These are phyloP conservation scores for Cataglyphis hispanica DNA, from an alignment of 1,140 invertebrate species.

Conservation along the genomic window DNA sequence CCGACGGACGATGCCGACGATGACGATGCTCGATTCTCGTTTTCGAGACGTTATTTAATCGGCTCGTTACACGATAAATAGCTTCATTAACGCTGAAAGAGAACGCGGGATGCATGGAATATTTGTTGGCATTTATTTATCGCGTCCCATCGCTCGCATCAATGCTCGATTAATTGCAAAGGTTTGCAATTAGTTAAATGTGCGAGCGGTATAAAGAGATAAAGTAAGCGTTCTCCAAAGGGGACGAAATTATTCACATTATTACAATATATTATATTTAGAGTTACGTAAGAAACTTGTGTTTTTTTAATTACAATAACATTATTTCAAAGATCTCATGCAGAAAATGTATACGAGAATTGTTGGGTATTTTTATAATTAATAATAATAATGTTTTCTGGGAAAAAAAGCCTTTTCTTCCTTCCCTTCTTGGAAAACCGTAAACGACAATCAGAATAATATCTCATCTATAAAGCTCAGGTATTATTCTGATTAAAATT, in stretches of 20 bases:
- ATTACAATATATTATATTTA: background rate
- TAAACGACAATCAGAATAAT: background rate
- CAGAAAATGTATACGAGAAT: background rate
- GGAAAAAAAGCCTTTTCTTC: background rate
- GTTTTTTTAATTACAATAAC: background rate
- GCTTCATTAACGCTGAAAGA: constrained; percentile 31
- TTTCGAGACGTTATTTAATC: constrained; percentile 39
- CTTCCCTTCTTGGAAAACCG: too few relatives aligned
- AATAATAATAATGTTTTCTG: background rate
- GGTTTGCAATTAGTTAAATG: constrained; percentile 34
- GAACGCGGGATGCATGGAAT: constrained; percentile 14
- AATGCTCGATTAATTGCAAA: constrained; percentile 30
- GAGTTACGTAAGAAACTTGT: background rate
- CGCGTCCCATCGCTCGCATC: background rate
- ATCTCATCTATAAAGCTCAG: background rate
- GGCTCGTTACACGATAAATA: constrained; percentile 39
- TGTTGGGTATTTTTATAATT: background rate
- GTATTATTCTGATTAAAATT: constrained; percentile 39
- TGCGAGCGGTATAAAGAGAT: background rate
- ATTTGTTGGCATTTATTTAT: constrained; percentile 43
- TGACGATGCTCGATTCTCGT: background rate
- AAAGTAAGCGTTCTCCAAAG: background rate
- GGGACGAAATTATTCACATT: too few relatives aligned
- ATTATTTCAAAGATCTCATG: background rate
- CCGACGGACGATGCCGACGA: background rate